These are phyloP conservation scores for Lacerta viridis DNA, from an alignment of 2,797 vertebrate genomes.

Conservation along the genomic window DNA sequence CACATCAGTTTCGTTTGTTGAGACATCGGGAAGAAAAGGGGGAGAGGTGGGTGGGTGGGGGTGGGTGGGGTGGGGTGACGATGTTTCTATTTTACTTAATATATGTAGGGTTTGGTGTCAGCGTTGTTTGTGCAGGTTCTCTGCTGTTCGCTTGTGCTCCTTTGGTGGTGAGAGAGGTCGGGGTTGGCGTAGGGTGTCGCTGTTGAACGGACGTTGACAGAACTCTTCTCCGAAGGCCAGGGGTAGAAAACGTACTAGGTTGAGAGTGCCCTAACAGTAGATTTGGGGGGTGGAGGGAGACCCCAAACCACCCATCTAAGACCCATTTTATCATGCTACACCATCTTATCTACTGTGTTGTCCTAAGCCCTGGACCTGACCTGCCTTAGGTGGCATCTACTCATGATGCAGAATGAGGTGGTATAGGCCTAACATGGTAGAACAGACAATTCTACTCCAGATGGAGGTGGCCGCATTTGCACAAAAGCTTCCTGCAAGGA, in stretches of 20 bases:
- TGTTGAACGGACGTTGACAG: not conserved
- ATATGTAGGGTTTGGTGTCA: too few relatives aligned
- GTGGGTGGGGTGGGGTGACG: too few relatives aligned
- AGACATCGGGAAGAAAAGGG: too few relatives aligned
- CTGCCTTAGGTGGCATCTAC: not conserved
- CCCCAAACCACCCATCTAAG: too few relatives aligned
- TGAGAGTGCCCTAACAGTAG: too few relatives aligned
- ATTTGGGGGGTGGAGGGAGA: not conserved
- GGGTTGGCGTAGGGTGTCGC: not conserved
- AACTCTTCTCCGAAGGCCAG: not conserved
- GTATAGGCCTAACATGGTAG: not conserved
- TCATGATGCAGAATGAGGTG: not conserved
- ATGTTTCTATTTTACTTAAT: too few relatives aligned
- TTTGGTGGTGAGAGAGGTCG: too few relatives aligned
- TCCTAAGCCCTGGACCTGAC: not conserved
- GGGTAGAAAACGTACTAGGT: not conserved
- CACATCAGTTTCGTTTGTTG: too few relatives aligned
- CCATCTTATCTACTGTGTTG: not conserved
- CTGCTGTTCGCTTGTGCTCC: too few relatives aligned
- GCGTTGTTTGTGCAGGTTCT: too few relatives aligned
- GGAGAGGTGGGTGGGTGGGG: too few relatives aligned
- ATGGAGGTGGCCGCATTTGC: not conserved
- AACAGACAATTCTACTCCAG: not conserved
- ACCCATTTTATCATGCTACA: not conserved
- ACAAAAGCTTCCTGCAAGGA: not conserved